Evolutionary conservation across 2,113 vertebrate species (phyloP).

Genomic region (Myiozetetes cayanensis): DNA sequence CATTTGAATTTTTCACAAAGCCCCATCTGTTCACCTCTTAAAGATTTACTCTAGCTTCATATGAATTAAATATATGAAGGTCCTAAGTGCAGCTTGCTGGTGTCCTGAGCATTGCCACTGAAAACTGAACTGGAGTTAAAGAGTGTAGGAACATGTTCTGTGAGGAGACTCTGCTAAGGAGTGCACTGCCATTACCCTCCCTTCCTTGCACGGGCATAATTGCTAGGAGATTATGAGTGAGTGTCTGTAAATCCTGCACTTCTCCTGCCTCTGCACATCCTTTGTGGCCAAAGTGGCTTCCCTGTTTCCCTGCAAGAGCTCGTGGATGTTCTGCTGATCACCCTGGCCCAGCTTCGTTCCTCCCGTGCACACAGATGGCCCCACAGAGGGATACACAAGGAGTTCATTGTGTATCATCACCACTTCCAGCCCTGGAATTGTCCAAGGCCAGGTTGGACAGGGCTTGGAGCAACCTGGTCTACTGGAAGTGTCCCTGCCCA

Average conservation of each 20-base stretch:
- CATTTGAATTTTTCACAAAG: constrained; percentile 38
- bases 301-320: background rate
- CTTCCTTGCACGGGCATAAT: background rate
- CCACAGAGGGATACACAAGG: background rate
- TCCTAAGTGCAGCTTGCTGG: background rate
- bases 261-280: background rate
- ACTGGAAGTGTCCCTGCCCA: background rate
- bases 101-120: background rate
- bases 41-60: background rate
- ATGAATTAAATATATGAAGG: constrained; percentile 2
- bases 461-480: background rate
- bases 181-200: background rate
- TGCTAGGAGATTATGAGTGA: background rate
- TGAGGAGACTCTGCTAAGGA: background rate
- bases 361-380: background rate
- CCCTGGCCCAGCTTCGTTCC: background rate
- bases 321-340: background rate
- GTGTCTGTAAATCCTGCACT: background rate
- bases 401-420: background rate
- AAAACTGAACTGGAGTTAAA: background rate
- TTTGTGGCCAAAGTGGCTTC: background rate
- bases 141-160: fast-evolving
- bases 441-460: fast-evolving
- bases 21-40: constrained; percentile 38
- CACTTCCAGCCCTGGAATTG: background rate